Evolutionary conservation across 2,888 invertebrate species (phyloP).

Genomic region (Lycocerus yunnanus): DNA sequence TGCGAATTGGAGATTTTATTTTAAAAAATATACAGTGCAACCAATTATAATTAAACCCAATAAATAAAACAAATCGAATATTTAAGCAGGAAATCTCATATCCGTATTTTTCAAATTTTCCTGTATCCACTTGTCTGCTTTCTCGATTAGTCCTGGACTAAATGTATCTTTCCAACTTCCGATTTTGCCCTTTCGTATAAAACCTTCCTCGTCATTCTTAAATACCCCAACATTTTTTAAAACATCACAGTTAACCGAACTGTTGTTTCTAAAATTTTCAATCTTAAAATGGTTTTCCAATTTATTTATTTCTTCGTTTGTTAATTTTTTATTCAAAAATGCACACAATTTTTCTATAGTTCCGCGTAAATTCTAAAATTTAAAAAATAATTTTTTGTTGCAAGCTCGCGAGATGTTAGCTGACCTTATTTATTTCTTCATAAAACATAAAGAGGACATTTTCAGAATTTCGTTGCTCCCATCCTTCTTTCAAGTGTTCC

Average conservation of each 20-base stretch:
- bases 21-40: neutral
- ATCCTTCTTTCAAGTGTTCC: constrained; percentile 79
- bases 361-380: constrained; percentile 63
- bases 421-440: constrained; percentile 74
- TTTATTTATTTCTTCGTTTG: constrained; percentile 61
- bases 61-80: neutral
- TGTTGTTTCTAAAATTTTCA: constrained; percentile 80
- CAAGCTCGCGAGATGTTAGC: neutral
- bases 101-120: constrained; percentile 66
- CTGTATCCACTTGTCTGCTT: constrained; percentile 73
- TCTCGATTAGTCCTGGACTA: constrained; percentile 65
- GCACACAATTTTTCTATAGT: constrained; percentile 63
- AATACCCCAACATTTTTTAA: constrained; percentile 66
- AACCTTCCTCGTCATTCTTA: constrained; percentile 62
- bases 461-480: constrained; percentile 66
- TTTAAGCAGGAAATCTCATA: constrained; percentile 60
- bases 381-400: neutral
- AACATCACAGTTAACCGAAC: constrained; percentile 74
- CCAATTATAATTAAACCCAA: too few species aligned
- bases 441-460: constrained; percentile 80
- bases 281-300: constrained; percentile 78
- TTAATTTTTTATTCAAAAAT: constrained; percentile 66
- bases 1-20: neutral
- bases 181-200: constrained; percentile 70
- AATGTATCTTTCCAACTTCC: constrained; percentile 77